phyloP scores from a whole-genome alignment of 1,140 invertebrate genomes.

The Hydropsyche tenuis region DNA sequence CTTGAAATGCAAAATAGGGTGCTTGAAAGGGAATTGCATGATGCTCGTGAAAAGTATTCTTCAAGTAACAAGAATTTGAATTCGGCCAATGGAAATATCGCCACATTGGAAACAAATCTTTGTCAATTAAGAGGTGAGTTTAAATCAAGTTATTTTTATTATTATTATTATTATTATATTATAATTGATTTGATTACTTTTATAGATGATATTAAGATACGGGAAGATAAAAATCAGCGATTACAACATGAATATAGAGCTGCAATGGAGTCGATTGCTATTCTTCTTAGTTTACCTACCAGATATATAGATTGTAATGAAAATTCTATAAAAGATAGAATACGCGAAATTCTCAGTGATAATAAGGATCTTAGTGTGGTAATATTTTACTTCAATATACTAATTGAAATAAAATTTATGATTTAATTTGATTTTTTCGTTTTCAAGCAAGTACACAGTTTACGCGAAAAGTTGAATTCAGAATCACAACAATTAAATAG shows the following conservation, averaged over 20 bases:
- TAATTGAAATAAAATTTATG: neutral
- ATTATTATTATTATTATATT: neutral
- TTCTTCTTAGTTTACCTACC: conserved; percentile 70
- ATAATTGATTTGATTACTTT: conserved; percentile 48
- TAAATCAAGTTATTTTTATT: neutral
- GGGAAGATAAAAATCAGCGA: conserved; percentile 72
- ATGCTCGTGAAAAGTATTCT: conserved; percentile 70
- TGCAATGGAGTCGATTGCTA: conserved; percentile 71
- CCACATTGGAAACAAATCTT: conserved; percentile 71
- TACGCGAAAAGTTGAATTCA: conserved; percentile 71
- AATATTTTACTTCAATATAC: neutral
- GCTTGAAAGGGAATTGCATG: conserved; percentile 69
- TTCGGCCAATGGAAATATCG: conserved; percentile 71
- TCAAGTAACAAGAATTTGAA: conserved; percentile 69
- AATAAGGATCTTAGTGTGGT: conserved; percentile 75
- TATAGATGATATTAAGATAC: conserved; percentile 73
- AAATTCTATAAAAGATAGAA: conserved; percentile 75
- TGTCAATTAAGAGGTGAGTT: conserved; percentile 70
- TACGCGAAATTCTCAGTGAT: conserved; percentile 75
- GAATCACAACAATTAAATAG: conserved; percentile 69
- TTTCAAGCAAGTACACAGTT: conserved; percentile 71
- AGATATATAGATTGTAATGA: conserved; percentile 78
- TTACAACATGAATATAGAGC: conserved; percentile 71
- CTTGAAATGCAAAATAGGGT: conserved; percentile 70
- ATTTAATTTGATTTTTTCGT: neutral